These are phyloP conservation scores for Crotophaga sulcirostris DNA, from an alignment of 2,113 vertebrate genomes.

Conservation along the genomic window DNA sequence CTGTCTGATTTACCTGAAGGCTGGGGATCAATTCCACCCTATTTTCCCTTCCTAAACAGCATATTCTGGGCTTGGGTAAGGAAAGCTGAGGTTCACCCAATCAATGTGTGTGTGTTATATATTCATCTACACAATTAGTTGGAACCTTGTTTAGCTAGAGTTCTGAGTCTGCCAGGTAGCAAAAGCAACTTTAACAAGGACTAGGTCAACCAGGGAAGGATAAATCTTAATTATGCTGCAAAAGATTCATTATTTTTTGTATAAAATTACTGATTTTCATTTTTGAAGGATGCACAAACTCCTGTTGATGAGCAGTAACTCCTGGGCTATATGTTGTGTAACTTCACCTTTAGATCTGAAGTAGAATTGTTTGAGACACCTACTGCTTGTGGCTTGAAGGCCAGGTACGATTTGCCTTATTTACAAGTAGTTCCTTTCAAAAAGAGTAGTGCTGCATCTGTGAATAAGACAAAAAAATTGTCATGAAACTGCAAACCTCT, in stretches of 20 bases:
- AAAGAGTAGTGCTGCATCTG: neutral
- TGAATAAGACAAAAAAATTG: neutral
- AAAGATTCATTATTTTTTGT: neutral
- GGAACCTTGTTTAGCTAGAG: neutral
- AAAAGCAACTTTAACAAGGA: neutral
- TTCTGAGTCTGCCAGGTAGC: neutral
- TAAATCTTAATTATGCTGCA: conserved; percentile 8
- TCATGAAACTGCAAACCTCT: neutral
- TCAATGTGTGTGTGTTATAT: neutral
- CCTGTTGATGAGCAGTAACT: neutral
- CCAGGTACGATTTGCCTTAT: neutral
- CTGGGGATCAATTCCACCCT: neutral
- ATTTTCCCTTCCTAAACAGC: neutral
- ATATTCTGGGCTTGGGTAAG: neutral
- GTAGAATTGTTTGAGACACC: neutral
- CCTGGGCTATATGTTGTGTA: neutral
- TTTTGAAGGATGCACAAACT: neutral
- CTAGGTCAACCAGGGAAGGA: neutral
- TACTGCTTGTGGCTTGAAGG: neutral
- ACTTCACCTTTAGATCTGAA: conserved; percentile 3
- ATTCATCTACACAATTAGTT: neutral
- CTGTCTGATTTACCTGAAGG: neutral
- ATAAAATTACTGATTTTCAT: neutral
- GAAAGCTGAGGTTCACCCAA: neutral
- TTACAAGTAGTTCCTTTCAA: neutral